Conservation (phyloP, 2,797 vertebrate genomes). For the Pogonophryne albipinna region DNA sequence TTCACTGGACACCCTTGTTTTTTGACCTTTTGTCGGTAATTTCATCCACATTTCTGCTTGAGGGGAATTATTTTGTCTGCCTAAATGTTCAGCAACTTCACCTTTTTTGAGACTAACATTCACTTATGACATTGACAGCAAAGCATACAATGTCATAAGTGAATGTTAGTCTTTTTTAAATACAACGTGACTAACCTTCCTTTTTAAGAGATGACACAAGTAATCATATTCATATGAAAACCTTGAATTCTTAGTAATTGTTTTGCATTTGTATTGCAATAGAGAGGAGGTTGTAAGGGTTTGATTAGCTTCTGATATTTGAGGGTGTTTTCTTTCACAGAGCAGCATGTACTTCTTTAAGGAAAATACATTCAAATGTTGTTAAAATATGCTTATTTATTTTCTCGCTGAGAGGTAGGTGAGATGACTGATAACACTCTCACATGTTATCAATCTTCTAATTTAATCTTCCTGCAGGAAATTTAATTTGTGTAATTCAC, state of each 20-base stretch:
- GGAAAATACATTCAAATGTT: neutral
- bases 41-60: slow-evolving; percentile 37
- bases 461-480: neutral
- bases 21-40: slow-evolving; percentile 30
- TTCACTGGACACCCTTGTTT: neutral
- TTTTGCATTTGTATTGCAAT: neutral
- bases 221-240: no score
- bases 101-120: neutral
- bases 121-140: no score
- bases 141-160: neutral
- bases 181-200: neutral
- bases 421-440: neutral
- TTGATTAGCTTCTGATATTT: slow-evolving; percentile 1
- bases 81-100: slow-evolving; percentile 17
- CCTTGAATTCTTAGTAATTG: no score
- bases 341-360: neutral
- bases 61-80: slow-evolving; percentile 3
- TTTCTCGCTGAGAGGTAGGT: slow-evolving; percentile 1
- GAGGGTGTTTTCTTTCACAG: neutral
- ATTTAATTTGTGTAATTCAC: neutral
- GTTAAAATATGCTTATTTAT: neutral
- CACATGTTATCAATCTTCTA: neutral
- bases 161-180: neutral
- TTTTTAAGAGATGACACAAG: no score
- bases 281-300: neutral